Conservation (phyloP, 2,113 vertebrate genomes). For the Otocyon megalotis region DNA sequence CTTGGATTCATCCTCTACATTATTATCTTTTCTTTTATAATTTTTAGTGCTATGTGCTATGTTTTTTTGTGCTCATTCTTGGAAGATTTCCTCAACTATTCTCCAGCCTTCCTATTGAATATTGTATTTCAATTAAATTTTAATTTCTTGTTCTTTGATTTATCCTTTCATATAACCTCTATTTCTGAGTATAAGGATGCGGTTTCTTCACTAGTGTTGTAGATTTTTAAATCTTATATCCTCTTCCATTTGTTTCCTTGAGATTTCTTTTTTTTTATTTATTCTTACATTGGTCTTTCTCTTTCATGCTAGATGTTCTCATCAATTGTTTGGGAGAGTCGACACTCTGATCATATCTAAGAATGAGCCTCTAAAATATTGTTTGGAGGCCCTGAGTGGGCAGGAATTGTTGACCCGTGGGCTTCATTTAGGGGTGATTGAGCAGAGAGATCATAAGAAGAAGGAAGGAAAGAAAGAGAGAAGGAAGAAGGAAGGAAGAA, state of each 20-base stretch:
- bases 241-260: background rate
- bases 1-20: background rate
- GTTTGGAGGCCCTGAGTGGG: background rate
- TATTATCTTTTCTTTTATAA: background rate
- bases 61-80: background rate
- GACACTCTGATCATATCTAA: background rate
- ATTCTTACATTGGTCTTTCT: background rate
- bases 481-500: background rate
- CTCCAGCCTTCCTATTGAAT: background rate
- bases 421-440: background rate
- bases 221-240: background rate
- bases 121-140: slow-evolving; percentile 45
- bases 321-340: background rate
- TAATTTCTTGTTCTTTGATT: slow-evolving; percentile 46
- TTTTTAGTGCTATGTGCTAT: background rate
- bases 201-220: background rate
- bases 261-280: background rate
- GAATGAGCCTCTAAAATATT: background rate
- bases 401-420: background rate
- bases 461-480: background rate
- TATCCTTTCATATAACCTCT: background rate
- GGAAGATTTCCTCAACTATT: background rate
- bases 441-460: background rate
- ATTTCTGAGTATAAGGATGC: background rate
- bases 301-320: background rate